These are phyloP conservation scores for Catharus bicknelli DNA, from an alignment of 2,113 vertebrate genomes.

Conservation along the genomic window DNA sequence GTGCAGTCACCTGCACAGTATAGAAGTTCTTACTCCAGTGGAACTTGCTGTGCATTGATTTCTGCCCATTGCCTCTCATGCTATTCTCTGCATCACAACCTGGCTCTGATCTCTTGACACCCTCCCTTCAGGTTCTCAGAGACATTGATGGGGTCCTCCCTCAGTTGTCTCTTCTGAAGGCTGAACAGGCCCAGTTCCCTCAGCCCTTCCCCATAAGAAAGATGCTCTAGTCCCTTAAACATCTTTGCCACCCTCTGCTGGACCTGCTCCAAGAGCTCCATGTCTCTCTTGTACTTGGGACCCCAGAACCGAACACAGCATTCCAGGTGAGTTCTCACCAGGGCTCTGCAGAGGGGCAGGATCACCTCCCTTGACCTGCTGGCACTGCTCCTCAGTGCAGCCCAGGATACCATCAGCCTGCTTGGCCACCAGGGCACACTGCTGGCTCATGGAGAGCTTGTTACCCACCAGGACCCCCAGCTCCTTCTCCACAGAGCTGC, in stretches of 20 bases:
- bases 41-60: neutral
- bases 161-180: neutral
- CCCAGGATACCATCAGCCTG: neutral
- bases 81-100: neutral
- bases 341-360: neutral
- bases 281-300: neutral
- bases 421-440: neutral
- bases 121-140: neutral
- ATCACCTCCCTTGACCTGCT: neutral
- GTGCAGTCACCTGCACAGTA: accelerated
- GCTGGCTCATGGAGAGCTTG: neutral
- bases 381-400: accelerated
- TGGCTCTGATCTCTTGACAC: neutral
- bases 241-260: accelerated
- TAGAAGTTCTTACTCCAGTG: neutral
- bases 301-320: neutral
- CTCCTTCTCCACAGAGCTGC: neutral
- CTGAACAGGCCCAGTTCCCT: neutral
- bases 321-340: accelerated
- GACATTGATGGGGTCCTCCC: accelerated
- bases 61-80: accelerated
- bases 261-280: accelerated
- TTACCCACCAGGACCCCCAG: neutral
- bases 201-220: neutral
- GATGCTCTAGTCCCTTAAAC: neutral